Conservation (phyloP, 2,888 invertebrate species). For the Leptopilina syphax region DNA sequence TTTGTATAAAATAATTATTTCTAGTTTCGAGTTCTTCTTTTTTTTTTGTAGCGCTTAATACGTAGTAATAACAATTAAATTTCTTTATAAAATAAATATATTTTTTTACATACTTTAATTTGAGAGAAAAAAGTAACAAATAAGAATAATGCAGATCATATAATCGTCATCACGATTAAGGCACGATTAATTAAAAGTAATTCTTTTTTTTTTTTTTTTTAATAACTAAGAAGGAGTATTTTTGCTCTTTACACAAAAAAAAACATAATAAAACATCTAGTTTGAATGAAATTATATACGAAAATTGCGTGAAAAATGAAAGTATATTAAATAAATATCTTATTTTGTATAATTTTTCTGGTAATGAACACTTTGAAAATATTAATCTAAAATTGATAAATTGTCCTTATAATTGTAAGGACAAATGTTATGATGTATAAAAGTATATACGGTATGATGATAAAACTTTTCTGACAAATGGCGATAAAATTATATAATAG, state of each 20-base stretch:
- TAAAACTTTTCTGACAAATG: too few species aligned
- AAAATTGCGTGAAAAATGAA: neutral
- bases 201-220: neutral
- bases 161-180: neutral
- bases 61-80: neutral
- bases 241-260: constrained; percentile 13
- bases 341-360: neutral
- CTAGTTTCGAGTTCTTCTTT: neutral
- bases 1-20: constrained; percentile 7
- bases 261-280: neutral
- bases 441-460: too few species aligned
- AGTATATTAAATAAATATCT: neutral
- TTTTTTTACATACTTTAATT: neutral
- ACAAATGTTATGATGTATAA: too few species aligned
- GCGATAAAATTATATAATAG: too few species aligned
- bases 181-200: neutral
- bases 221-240: constrained; percentile 7
- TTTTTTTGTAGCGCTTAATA: neutral
- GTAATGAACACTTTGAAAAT: neutral
- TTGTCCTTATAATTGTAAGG: too few species aligned
- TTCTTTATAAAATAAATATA: constrained; percentile 23
- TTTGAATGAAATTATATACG: neutral
- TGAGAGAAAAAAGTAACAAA: constrained; percentile 8
- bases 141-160: neutral
- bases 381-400: too few species aligned